A percentile compares a stretch with the other conserved stretches of the same genome.
Conservation (phyloP, 2,113 vertebrate genomes). For the Garra rufa region DNA sequence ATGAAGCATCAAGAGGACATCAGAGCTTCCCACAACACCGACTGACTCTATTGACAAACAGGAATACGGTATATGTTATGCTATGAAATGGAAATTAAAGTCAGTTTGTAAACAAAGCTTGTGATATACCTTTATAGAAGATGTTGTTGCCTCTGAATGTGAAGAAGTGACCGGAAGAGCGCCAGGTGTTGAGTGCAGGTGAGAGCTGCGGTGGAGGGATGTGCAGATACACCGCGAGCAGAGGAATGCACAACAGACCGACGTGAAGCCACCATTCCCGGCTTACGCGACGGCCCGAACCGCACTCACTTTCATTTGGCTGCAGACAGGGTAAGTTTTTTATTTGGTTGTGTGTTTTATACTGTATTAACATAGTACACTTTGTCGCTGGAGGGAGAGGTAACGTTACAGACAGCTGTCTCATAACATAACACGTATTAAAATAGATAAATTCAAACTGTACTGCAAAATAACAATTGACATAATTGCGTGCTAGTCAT, state of each 20-base stretch:
- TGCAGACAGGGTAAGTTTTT: not conserved
- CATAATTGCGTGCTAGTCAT: not conserved
- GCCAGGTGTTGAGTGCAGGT: constrained; percentile 85
- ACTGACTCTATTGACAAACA: constrained; percentile 77
- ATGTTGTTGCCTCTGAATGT: constrained; percentile 82
- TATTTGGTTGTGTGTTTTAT: not conserved
- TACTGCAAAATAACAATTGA: not conserved
- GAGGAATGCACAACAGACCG: constrained; percentile 83
- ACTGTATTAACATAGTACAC: not conserved
- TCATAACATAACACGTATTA: not conserved
- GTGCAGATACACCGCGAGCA: constrained; percentile 90
- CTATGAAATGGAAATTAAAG: not conserved
- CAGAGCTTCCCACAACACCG: constrained; percentile 87
- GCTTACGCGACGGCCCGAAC: constrained; percentile 75
- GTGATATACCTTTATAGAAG: constrained; percentile 88
- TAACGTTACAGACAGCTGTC: too few relatives aligned
- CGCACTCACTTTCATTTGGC: constrained; percentile 57
- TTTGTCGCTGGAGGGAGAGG: not conserved
- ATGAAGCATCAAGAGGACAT: constrained; percentile 87
- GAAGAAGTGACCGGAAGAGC: constrained; percentile 79
- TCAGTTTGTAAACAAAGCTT: not conserved
- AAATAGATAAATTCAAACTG: not conserved
- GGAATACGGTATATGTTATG: not conserved
- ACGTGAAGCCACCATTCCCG: constrained; percentile 94
- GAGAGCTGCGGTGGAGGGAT: constrained; percentile 88